phyloP scores from a whole-genome alignment of 1,140 invertebrate genomes.

The Lucilia sericata region DNA sequence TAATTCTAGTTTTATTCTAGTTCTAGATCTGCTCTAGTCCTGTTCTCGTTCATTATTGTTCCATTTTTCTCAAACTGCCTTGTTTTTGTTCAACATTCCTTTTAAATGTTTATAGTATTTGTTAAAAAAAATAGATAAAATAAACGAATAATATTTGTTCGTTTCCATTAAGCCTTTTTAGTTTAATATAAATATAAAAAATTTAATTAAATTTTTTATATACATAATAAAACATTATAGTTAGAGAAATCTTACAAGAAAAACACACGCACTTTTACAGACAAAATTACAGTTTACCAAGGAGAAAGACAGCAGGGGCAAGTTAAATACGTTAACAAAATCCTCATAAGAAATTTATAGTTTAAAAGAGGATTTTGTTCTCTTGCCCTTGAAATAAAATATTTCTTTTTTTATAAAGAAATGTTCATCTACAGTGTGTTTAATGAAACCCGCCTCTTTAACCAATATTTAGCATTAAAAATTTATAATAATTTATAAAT shows the following conservation, averaged over 20 bases:
- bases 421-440: no score
- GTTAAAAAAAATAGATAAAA: no score
- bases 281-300: neutral
- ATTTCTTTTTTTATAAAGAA: no score
- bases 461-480: constrained; percentile 17
- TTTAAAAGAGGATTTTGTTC: no score
- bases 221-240: neutral
- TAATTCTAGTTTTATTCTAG: no score
- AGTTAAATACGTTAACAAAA: no score
- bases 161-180: neutral
- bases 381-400: neutral
- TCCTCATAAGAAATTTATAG: no score
- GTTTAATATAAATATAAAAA: neutral
- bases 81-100: no score
- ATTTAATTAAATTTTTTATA: constrained; percentile 27
- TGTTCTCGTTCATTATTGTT: no score
- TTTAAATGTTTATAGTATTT: neutral
- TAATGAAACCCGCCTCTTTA: constrained; percentile 34
- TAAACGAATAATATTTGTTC: neutral
- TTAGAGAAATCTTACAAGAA: constrained; percentile 7
- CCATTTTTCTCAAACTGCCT: no score
- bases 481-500: neutral
- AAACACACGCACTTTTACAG: neutral
- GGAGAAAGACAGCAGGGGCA: no score
- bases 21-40: no score